Conservation (phyloP, 2,113 vertebrate species). For the Ranitomeya imitator region DNA sequence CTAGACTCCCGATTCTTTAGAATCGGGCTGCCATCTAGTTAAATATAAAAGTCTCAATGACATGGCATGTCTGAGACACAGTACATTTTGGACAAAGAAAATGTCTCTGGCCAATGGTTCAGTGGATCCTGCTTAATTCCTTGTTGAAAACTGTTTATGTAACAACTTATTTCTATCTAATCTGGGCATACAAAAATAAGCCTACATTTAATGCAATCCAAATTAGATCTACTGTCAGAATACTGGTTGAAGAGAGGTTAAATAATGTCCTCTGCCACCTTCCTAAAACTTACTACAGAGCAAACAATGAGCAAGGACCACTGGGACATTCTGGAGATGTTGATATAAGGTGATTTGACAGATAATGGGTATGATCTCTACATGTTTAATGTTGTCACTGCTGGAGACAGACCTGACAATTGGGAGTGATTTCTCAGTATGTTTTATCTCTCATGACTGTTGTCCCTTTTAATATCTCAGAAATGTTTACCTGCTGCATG, state of each 20-base stretch:
- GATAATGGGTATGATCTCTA: conserved; percentile 36
- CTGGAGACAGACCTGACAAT: background rate
- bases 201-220: background rate
- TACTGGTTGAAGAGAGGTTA: background rate
- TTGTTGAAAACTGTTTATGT: background rate
- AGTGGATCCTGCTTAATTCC: too few species aligned
- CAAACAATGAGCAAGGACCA: conserved; percentile 2
- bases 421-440: background rate
- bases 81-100: too few species aligned
- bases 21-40: too few species aligned
- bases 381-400: conserved; percentile 36
- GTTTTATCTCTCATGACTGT: background rate
- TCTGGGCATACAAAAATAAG: background rate
- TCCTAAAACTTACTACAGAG: background rate
- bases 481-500: background rate
- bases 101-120: too few species aligned
- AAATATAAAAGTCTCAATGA: background rate
- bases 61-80: background rate
- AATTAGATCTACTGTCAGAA: background rate
- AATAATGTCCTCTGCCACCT: background rate
- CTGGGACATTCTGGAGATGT: background rate
- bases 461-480: background rate
- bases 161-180: background rate
- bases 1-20: too few species aligned
- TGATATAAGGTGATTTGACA: conserved; percentile 32